These are phyloP conservation scores for Zoroaster sp. DNA, from an alignment of 53 echinoderm and acorn worm species.

Conservation along the genomic window DNA sequence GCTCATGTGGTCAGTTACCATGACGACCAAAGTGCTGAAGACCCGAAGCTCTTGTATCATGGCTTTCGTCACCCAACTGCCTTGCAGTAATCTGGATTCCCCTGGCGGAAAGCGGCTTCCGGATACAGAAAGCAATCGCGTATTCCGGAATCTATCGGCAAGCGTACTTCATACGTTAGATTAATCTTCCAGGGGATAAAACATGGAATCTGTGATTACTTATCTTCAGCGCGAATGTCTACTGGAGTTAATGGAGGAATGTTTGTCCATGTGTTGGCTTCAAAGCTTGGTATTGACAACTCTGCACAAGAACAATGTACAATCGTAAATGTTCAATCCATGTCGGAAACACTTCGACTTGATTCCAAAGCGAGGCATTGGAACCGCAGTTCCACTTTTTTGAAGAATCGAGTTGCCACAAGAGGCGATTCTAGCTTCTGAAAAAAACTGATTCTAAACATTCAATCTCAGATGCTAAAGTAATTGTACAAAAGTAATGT, in stretches of 20 bases:
- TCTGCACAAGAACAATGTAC: too few relatives aligned
- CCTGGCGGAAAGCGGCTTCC: not conserved
- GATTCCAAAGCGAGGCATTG: too few relatives aligned
- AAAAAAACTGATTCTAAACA: too few relatives aligned
- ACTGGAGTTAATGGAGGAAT: not conserved
- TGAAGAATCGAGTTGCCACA: too few relatives aligned
- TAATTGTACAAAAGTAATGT: too few relatives aligned
- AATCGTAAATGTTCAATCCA: too few relatives aligned
- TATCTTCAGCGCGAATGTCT: not conserved
- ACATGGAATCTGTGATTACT: not conserved
- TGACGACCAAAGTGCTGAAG: not conserved
- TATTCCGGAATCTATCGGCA: not conserved
- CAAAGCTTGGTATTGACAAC: too few relatives aligned
- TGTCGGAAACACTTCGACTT: too few relatives aligned
- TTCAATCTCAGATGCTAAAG: too few relatives aligned
- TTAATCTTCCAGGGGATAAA: not conserved
- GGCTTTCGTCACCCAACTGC: not conserved
- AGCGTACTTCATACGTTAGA: not conserved
- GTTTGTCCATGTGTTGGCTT: not conserved
- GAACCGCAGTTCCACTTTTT: too few relatives aligned
- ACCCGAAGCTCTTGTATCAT: not conserved
- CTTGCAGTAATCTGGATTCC: not conserved
- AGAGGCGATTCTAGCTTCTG: too few relatives aligned
- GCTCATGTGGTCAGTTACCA: constrained; percentile 18
- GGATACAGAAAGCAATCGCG: not conserved